Evolutionary conservation across 1,140 invertebrate species (phyloP).

Genomic region (Nomia melanderi): DNA sequence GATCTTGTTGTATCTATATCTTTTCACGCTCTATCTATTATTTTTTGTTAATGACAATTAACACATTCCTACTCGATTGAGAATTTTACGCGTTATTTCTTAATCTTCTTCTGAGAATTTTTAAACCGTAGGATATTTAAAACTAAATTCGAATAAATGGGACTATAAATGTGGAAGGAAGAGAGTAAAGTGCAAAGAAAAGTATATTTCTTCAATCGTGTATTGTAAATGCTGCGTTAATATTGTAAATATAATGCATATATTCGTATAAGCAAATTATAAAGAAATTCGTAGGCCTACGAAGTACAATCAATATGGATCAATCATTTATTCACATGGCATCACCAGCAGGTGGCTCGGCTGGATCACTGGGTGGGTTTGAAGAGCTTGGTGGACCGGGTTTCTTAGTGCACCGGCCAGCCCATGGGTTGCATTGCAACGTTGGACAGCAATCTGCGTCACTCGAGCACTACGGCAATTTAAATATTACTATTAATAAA

Average conservation of each 20-base stretch:
- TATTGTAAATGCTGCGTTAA: background rate
- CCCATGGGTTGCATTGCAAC: conserved; percentile 49
- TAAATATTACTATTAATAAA: background rate
- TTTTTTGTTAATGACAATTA: no score
- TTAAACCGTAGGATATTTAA: no score
- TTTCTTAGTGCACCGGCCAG: conserved; percentile 38
- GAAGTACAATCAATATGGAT: background rate
- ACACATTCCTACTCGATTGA: no score
- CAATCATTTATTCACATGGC: background rate
- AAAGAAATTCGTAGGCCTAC: conserved; percentile 7
- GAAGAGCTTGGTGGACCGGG: background rate
- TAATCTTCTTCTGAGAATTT: no score
- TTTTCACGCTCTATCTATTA: no score
- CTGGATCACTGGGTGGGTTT: no score
- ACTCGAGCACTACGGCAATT: conserved; percentile 40
- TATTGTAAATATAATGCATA: background rate
- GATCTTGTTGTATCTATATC: no score
- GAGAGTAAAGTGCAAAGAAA: no score
- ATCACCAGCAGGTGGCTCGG: background rate
- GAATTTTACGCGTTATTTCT: no score
- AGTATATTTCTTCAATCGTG: background rate
- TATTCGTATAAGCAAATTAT: background rate
- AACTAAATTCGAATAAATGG: no score
- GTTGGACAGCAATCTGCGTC: conserved; percentile 43
- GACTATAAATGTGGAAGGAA: no score